Conservation (phyloP, 1,140 invertebrate species). For the Drosophila sturtevanti region DNA sequence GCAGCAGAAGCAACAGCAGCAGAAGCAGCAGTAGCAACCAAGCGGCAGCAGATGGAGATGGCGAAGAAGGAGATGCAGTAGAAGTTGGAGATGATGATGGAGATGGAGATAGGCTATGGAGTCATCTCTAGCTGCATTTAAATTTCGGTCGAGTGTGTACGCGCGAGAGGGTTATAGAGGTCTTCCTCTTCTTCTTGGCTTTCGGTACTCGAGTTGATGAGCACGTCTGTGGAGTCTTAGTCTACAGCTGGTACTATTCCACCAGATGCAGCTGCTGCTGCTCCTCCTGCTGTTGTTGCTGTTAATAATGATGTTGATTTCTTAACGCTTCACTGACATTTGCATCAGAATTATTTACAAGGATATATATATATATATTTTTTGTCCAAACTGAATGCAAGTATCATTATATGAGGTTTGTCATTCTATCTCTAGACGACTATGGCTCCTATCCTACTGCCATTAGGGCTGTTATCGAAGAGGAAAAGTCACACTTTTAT, state of each 20-base stretch:
- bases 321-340: conserved; percentile 60
- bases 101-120: neutral
- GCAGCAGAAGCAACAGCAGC: conserved; percentile 13
- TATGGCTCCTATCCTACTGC: neutral
- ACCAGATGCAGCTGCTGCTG: conserved; percentile 30
- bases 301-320: conserved; percentile 65
- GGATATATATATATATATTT: conserved; percentile 42
- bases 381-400: conserved; percentile 40
- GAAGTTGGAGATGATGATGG: neutral
- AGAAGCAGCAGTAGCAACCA: conserved; percentile 16
- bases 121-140: conserved; percentile 45
- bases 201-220: conserved; percentile 57
- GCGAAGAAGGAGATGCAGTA: neutral
- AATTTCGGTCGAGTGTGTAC: conserved; percentile 62
- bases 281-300: conserved; percentile 44
- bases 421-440: conserved; percentile 17
- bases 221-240: conserved; percentile 40
- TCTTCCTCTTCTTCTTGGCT: conserved; percentile 35
- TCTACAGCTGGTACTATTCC: conserved; percentile 35
- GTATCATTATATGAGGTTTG: conserved; percentile 33
- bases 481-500: conserved; percentile 9
- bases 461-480: conserved; percentile 49
- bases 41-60: neutral
- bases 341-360: conserved; percentile 66
- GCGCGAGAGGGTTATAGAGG: conserved; percentile 29